phyloP scores from a whole-genome alignment of 2,797 vertebrate species.

The Liasis olivaceus region DNA sequence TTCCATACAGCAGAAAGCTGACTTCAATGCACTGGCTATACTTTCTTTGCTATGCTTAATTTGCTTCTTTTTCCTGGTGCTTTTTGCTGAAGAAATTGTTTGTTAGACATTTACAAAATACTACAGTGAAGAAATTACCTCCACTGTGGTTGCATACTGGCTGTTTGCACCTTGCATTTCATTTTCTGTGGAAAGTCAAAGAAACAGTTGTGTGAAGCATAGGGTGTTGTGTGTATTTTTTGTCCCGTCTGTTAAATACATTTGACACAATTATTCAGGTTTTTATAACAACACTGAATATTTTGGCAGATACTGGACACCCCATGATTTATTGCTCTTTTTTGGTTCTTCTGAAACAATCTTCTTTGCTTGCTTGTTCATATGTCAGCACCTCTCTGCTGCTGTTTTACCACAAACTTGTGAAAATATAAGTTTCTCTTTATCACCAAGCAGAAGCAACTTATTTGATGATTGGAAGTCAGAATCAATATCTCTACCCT shows the following conservation, averaged over 20 bases:
- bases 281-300: not conserved
- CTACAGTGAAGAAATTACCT: not conserved
- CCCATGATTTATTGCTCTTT: not conserved
- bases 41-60: slow-evolving; percentile 12
- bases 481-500: not conserved
- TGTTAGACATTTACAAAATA: not conserved
- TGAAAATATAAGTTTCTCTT: not conserved
- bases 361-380: not conserved
- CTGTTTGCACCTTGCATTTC: not conserved
- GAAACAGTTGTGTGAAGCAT: not conserved
- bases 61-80: slow-evolving; percentile 3
- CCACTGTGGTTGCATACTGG: not conserved
- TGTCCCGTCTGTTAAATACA: not conserved
- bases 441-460: not conserved
- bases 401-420: not conserved
- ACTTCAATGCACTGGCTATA: not conserved
- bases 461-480: not conserved
- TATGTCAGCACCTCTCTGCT: not conserved
- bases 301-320: not conserved
- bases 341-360: not conserved
- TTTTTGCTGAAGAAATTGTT: slow-evolving; percentile 4
- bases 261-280: not conserved
- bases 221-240: not conserved
- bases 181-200: not conserved
- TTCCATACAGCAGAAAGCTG: slow-evolving; percentile 17